Percentiles rank a stretch among this genome's conserved stretches.
Conservation (phyloP, 35 echinoderm and acorn worm genomes). For the Nesometra sesokonis region DNA sequence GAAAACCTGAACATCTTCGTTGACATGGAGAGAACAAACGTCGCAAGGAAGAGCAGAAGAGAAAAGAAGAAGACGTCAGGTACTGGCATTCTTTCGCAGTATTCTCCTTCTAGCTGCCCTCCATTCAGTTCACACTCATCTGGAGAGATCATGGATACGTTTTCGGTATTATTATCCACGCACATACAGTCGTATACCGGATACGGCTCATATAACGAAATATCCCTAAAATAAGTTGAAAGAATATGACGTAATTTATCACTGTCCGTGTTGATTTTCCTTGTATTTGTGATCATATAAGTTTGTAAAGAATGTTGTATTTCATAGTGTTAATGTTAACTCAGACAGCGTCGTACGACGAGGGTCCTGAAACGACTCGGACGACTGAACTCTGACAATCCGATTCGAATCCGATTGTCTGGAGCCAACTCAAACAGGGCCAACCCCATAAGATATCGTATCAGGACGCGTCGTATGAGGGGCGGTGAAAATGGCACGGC, state of each 20-base stretch:
- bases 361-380: too few relatives aligned
- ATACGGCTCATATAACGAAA: neutral
- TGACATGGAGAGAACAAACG: constrained; percentile 49
- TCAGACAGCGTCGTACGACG: too few relatives aligned
- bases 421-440: too few relatives aligned
- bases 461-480: too few relatives aligned
- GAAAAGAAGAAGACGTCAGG: constrained; percentile 86
- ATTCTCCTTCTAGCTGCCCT: constrained; percentile 43
- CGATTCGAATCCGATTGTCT: too few relatives aligned
- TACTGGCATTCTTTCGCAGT: constrained; percentile 25
- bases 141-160: neutral
- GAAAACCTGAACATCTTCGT: constrained; percentile 71
- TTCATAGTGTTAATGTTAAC: too few relatives aligned
- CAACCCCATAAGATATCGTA: too few relatives aligned
- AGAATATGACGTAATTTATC: neutral
- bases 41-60: constrained; percentile 53
- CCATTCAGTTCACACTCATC: constrained; percentile 49
- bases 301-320: too few relatives aligned
- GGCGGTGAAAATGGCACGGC: too few relatives aligned
- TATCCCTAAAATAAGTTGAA: neutral
- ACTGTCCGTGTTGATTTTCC: too few relatives aligned
- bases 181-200: constrained; percentile 42
- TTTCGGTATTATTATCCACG: constrained; percentile 30
- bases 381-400: too few relatives aligned
- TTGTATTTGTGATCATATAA: too few relatives aligned